Percentiles rank a stretch among this genome's conserved stretches.
phyloP scores from a whole-genome alignment of 92 coral and sea anemone genomes.

The Montipora capitata region DNA sequence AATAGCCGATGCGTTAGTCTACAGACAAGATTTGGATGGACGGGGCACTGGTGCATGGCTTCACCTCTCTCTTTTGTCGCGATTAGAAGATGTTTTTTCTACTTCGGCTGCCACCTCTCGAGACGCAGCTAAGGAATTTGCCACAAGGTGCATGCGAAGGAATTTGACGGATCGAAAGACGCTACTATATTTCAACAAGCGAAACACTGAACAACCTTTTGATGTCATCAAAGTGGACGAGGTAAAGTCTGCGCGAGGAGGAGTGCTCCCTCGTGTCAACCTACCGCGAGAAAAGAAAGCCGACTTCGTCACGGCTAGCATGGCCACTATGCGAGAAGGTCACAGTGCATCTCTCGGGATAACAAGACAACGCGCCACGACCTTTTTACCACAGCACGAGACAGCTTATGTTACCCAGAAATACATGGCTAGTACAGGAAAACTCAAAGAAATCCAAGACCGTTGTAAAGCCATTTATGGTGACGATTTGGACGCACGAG shows the following conservation, averaged over 20 bases:
- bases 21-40: conserved; percentile 4
- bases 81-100: not conserved
- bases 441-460: not conserved
- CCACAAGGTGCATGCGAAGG: not conserved
- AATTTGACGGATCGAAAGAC: conserved; percentile 10
- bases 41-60: conserved; percentile 8
- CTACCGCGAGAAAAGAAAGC: not conserved
- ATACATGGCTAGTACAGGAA: conserved; percentile 17
- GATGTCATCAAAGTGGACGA: conserved; percentile 11
- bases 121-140: not conserved
- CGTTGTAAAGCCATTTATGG: not conserved
- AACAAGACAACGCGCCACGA: not conserved
- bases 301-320: conserved; percentile 1
- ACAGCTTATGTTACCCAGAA: not conserved
- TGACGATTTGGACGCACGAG: not conserved
- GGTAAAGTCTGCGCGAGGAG: conserved; percentile 7
- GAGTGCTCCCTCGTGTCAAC: conserved; percentile 2
- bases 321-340: conserved; percentile 11
- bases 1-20: not conserved
- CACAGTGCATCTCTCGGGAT: not conserved
- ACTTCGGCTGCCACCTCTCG: not conserved
- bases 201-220: not conserved
- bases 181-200: conserved; percentile 4
- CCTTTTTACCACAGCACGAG: conserved; percentile 1
- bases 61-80: conserved; percentile 8